Conservation (phyloP, 2,113 vertebrate species). For the Dendropsophus ebraccatus region DNA sequence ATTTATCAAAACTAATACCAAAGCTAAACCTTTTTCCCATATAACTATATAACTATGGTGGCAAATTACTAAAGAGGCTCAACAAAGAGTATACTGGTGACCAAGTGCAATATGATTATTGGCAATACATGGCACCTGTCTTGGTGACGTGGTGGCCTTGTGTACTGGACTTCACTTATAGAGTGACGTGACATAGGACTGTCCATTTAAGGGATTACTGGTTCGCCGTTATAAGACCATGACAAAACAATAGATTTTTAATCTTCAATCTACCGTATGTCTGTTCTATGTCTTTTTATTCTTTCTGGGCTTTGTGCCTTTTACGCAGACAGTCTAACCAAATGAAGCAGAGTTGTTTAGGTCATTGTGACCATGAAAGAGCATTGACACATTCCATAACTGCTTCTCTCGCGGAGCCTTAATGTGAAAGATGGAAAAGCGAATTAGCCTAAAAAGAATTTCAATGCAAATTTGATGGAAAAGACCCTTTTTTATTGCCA, state of each 20-base stretch:
- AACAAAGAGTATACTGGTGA: too few relatives aligned
- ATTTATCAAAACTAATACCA: too few relatives aligned
- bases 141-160: not conserved
- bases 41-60: too few relatives aligned
- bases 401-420: not conserved
- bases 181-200: not conserved
- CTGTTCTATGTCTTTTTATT: not conserved
- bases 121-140: too few relatives aligned
- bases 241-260: not conserved
- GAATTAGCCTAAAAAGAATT: conserved; percentile 20
- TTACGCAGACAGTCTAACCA: not conserved
- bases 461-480: conserved; percentile 40
- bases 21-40: too few relatives aligned
- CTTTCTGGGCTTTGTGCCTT: not conserved
- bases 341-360: not conserved
- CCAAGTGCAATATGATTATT: too few relatives aligned
- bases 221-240: not conserved
- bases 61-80: too few relatives aligned
- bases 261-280: not conserved
- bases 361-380: conserved; percentile 11
- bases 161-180: not conserved
- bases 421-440: conserved; percentile 3
- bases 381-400: not conserved
- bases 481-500: conserved; percentile 61
- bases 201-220: not conserved